Percentiles rank a stretch among this genome's conserved stretches.
Evolutionary conservation across 2,888 invertebrate genomes (phyloP).

Genomic region (Coronaproctus castanopsis): DNA sequence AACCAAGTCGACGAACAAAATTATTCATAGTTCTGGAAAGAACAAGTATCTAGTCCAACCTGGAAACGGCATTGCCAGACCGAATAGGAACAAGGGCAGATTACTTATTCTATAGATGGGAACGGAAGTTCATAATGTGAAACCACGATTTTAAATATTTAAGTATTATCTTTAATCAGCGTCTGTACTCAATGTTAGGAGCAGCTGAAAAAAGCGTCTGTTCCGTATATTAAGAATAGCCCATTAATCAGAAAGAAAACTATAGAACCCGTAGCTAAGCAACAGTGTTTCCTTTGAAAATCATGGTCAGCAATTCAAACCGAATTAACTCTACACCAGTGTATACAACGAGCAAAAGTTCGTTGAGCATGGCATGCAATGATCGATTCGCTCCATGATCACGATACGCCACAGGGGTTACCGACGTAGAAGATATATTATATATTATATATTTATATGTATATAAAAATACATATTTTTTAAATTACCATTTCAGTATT

Average conservation of each 20-base stretch:
- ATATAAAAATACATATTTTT: too few species aligned
- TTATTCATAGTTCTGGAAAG: background rate
- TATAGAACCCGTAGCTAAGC: background rate
- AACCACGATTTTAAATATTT: background rate
- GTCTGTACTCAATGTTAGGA: background rate
- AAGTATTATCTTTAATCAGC: background rate
- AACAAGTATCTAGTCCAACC: background rate
- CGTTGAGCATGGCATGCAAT: background rate
- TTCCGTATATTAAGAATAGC: background rate
- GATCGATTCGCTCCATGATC: background rate
- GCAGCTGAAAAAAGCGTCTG: background rate
- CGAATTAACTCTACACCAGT: too few species aligned
- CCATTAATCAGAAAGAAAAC: background rate
- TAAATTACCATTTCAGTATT: constrained; percentile 25
- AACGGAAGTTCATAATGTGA: background rate
- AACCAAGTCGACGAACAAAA: background rate
- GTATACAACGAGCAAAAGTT: background rate
- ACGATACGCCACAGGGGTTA: background rate
- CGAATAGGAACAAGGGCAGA: background rate
- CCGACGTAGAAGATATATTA: background rate
- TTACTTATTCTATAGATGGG: background rate
- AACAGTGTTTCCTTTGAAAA: background rate
- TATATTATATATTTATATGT: too few species aligned
- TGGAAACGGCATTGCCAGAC: background rate
- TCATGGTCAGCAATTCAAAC: background rate